These are phyloP conservation scores for Sebastes hubbsi DNA, from an alignment of 2,797 vertebrate genomes.

Conservation along the genomic window DNA sequence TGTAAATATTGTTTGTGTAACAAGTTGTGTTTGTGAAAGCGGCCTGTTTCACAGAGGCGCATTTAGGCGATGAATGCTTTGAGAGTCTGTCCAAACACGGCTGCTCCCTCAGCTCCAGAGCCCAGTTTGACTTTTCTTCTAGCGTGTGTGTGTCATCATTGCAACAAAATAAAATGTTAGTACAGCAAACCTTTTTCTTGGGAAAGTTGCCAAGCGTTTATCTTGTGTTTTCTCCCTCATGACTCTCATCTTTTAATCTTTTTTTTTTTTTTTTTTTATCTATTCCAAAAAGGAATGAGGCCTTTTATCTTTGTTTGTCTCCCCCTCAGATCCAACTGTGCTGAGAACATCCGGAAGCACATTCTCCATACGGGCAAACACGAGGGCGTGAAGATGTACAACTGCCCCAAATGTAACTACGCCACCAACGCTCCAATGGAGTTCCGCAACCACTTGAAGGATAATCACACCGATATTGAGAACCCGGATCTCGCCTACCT, in stretches of 20 bases:
- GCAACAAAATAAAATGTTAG: constrained; percentile 45
- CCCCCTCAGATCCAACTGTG: constrained; percentile 93
- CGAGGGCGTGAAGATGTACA: constrained; percentile 99
- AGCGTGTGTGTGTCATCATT: background rate
- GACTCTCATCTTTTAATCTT: constrained; percentile 43
- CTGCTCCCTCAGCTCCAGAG: constrained; percentile 32
- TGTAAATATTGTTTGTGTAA: constrained; percentile 34
- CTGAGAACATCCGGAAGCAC: constrained; percentile 98
- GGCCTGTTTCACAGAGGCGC: constrained; percentile 8
- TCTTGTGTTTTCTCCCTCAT: constrained; percentile 41
- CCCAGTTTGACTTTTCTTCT: constrained; percentile 1
- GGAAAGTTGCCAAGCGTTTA: constrained; percentile 48
- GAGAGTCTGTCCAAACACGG: constrained; percentile 56
- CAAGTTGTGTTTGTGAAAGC: constrained; percentile 14
- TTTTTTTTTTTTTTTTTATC: background rate
- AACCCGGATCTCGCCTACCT: constrained; percentile 97
- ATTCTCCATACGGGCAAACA: constrained; percentile 98
- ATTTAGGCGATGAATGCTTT: constrained; percentile 31
- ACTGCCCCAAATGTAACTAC: constrained; percentile 94
- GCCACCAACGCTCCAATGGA: constrained; percentile 95
- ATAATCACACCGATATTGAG: constrained; percentile 92
- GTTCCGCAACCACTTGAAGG: constrained; percentile 97
- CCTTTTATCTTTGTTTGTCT: constrained; percentile 46
- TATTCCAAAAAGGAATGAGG: constrained; percentile 21
- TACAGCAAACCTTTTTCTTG: constrained; percentile 42